A percentile compares a stretch with the other conserved stretches of the same genome.
Evolutionary conservation across 2,113 vertebrate genomes (phyloP).

Genomic region (Hyaena hyaena): DNA sequence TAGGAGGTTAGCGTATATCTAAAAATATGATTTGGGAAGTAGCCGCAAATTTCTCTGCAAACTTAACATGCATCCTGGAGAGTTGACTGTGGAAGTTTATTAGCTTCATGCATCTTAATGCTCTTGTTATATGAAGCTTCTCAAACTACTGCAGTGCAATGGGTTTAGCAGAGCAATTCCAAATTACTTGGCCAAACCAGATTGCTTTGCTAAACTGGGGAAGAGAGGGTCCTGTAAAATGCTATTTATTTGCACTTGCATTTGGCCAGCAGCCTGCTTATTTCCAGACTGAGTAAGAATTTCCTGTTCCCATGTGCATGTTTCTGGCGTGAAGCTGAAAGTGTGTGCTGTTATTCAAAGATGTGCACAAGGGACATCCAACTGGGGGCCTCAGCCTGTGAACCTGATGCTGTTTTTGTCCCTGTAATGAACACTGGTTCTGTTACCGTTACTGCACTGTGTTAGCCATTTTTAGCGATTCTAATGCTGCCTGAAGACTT

Average conservation of each 20-base stretch:
- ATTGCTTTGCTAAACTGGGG: slow-evolving; percentile 11
- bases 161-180: slow-evolving; percentile 15
- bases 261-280: not conserved
- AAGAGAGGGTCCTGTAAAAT: not conserved
- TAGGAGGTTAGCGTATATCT: not conserved
- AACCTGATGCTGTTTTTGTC: not conserved
- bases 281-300: not conserved
- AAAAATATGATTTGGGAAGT: slow-evolving; percentile 39
- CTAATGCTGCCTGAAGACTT: not conserved
- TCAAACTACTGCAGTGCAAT: not conserved
- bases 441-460: not conserved
- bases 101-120: slow-evolving; percentile 32
- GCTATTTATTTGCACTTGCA: not conserved
- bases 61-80: not conserved
- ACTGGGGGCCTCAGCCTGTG: not conserved
- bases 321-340: not conserved
- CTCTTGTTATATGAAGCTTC: slow-evolving; percentile 15
- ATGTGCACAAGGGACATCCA: not conserved
- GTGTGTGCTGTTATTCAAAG: not conserved
- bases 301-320: not conserved
- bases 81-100: slow-evolving; percentile 36
- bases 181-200: slow-evolving; percentile 39
- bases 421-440: not conserved
- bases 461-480: not conserved
- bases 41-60: not conserved